phyloP scores from a whole-genome alignment of 2,888 invertebrate species.

The Formica aserva region DNA sequence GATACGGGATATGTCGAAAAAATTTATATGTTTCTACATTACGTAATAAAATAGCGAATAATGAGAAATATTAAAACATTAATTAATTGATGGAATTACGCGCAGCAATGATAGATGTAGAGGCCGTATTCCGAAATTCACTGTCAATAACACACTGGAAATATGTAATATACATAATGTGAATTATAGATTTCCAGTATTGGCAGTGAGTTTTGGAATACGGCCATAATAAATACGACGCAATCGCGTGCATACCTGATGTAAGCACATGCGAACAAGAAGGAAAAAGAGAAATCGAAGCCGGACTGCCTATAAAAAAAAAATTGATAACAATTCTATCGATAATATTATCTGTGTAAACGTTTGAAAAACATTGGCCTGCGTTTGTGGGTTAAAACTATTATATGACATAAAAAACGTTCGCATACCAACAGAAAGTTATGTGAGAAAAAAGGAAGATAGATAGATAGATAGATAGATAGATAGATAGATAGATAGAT shows the following conservation, averaged over 20 bases:
- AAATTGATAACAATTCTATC: background rate
- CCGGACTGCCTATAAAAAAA: background rate
- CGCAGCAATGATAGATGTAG: slow-evolving; percentile 17
- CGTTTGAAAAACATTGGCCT: background rate
- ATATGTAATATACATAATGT: too few species aligned
- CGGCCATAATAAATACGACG: slow-evolving; percentile 35
- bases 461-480: background rate
- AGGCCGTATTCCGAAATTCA: too few species aligned
- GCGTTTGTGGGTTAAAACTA: background rate
- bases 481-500: background rate
- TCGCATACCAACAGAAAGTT: background rate
- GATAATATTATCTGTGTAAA: background rate
- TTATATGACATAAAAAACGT: slow-evolving; percentile 11
- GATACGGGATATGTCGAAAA: background rate
- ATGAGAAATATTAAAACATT: background rate
- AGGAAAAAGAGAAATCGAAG: slow-evolving; percentile 13
- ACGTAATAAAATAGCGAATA: background rate
- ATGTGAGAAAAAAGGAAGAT: background rate
- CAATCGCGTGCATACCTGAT: background rate
- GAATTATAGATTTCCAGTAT: too few species aligned
- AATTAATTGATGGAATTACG: slow-evolving; percentile 8
- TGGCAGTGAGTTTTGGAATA: too few species aligned
- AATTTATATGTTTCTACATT: background rate
- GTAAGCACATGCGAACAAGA: background rate
- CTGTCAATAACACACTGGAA: too few species aligned